Evolutionary conservation across 2,888 invertebrate genomes (phyloP), one percentile per base, ranked within the genome.

Genomic region (Dascillus cervinus): DNA sequence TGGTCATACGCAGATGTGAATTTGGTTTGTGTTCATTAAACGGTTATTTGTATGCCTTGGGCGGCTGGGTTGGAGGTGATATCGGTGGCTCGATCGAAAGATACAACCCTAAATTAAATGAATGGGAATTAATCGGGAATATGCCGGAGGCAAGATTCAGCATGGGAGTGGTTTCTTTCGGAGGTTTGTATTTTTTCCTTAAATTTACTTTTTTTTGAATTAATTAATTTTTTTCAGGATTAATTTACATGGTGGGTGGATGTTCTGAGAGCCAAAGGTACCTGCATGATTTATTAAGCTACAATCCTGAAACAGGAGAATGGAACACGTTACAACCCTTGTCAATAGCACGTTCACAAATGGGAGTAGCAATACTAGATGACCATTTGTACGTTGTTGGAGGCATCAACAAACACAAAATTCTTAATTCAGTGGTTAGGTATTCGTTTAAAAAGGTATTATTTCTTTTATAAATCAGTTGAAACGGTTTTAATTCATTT

Each of bases 41-140:
- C 47, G 87, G 86, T 13, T 77, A 76, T 51, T 65, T 94, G 36
- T 89, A 85, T 58, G 91, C 90, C 0, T 79, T 94, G 49, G 92
- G 94, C 22, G 94, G 94, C 3, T 92, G 92, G 91, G 82, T 92
- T 15, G 92, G 91, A 1, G 83, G 85, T 41, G 89, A 90, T 57
- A 88, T 92, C 59, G 90, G 89, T 2, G 82, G 83, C 12, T 80
- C 85, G 1, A 85, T 94, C 41, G 94, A 94, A 60, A 75, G 82
- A 48, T 94, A 88, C 58, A 85, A 91, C 61, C 85, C 90, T 0
- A 70, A 77, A 33, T 67, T 73, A 15, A 79, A 89, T 58, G 71
- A 74, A 40, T 94, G 94, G 92, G 71, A 72, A 14, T 64, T 82
- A 24, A 74, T 79, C 32, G 89, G 84, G 0, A 75, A 79, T 53